A percentile compares a stretch with the other conserved stretches of the same genome.
These are phyloP conservation scores for Caranx ignobilis DNA, from an alignment of 2,113 vertebrate genomes.

Conservation along the genomic window DNA sequence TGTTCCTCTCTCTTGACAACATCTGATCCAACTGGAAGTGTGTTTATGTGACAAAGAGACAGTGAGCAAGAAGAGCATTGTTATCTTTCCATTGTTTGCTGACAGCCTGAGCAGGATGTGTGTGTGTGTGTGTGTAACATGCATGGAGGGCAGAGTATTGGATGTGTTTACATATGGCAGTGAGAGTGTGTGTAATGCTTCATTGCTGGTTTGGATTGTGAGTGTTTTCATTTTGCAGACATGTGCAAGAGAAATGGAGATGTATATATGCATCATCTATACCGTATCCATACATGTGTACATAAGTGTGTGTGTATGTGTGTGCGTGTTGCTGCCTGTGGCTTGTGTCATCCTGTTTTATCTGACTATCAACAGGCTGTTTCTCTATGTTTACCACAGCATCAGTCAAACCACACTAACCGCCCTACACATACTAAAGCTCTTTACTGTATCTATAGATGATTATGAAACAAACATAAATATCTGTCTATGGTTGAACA, in stretches of 20 bases:
- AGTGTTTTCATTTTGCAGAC: not conserved
- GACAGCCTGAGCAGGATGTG: conserved; percentile 34
- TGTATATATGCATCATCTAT: not conserved
- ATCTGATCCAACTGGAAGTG: conserved; percentile 38
- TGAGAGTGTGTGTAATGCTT: not conserved
- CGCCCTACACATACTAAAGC: conserved; percentile 37
- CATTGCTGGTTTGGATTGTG: not conserved
- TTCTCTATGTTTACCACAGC: conserved; percentile 20
- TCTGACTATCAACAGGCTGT: conserved; percentile 32
- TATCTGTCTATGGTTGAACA: not conserved
- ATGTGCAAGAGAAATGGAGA: conserved; percentile 3
- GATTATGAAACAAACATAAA: conserved; percentile 28
- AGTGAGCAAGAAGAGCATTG: conserved; percentile 21
- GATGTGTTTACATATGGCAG: not conserved
- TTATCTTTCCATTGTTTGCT: conserved; percentile 61
- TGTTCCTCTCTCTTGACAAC: conserved; percentile 46
- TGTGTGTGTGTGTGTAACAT: not conserved
- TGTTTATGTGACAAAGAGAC: conserved; percentile 57
- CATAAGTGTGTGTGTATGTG: not conserved
- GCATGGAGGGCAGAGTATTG: conserved; percentile 1
- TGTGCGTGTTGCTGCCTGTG: not conserved
- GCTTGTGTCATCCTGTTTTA: conserved; percentile 38
- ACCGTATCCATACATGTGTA: conserved; percentile 10
- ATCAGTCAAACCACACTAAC: conserved; percentile 53
- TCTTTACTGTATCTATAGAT: conserved; percentile 18